phyloP scores from a whole-genome alignment of 2,888 invertebrate species.

The Psylliodes chrysocephalus region DNA sequence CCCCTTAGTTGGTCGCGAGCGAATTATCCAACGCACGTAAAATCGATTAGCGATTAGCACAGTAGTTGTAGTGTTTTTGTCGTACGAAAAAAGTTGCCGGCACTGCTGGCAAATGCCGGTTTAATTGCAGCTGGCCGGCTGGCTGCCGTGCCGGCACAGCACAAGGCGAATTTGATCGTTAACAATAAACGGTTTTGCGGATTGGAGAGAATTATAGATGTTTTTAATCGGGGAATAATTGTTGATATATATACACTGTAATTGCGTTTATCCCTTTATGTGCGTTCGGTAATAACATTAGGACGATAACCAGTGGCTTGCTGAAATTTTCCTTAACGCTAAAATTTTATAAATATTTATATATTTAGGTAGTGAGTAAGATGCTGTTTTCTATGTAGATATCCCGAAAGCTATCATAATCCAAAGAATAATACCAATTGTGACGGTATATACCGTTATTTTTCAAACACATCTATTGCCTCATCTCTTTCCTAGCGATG shows the following conservation, averaged over 20 bases:
- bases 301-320: not conserved
- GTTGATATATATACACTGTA: not conserved
- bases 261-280: not conserved
- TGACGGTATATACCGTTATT: too few species aligned
- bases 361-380: too few species aligned
- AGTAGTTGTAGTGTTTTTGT: conserved; percentile 1
- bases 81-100: not conserved
- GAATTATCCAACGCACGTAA: not conserved
- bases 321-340: too few species aligned
- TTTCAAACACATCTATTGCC: too few species aligned
- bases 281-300: not conserved
- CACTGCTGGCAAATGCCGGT: not conserved
- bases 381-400: too few species aligned
- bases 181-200: not conserved
- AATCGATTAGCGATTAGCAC: conserved; percentile 5
- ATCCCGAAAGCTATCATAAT: too few species aligned
- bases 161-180: conserved; percentile 15
- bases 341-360: too few species aligned
- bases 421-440: too few species aligned
- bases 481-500: too few species aligned
- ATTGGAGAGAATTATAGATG: conserved; percentile 14
- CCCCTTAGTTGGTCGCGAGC: not conserved
- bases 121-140: not conserved
- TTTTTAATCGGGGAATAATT: conserved; percentile 13
- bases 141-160: not conserved